Percentiles rank a stretch among this genome's conserved stretches.
Conservation (phyloP, 2,797 vertebrate species). For the Pseudochirops cupreus region DNA sequence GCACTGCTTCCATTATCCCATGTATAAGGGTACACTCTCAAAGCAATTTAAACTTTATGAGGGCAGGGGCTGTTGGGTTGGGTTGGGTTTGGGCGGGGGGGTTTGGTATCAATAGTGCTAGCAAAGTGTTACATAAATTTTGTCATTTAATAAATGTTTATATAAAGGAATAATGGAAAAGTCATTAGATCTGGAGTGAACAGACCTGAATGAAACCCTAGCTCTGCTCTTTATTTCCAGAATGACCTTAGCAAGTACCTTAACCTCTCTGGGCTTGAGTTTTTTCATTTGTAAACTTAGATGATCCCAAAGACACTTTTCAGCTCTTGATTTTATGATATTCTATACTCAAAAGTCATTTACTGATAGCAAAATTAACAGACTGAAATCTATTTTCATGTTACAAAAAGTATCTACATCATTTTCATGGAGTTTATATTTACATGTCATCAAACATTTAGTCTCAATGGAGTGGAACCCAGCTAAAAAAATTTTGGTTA, state of each 20-base stretch:
- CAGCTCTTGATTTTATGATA: not conserved
- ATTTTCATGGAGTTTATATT: constrained; percentile 22
- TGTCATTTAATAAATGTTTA: not conserved
- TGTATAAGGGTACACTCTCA: not conserved
- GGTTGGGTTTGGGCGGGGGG: too few relatives aligned
- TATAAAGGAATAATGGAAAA: not conserved
- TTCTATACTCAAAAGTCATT: constrained; percentile 30
- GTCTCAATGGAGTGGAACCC: constrained; percentile 18
- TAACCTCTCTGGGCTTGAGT: not conserved
- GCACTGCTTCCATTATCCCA: not conserved
- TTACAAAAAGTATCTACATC: not conserved
- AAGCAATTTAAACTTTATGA: not conserved
- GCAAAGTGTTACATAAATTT: not conserved
- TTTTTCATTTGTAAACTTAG: not conserved
- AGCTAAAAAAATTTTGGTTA: constrained; percentile 22
- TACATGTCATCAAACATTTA: constrained; percentile 18
- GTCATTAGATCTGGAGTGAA: not conserved
- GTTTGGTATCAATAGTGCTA: not conserved
- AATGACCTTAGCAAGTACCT: not conserved
- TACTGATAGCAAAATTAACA: constrained; percentile 12
- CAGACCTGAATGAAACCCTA: not conserved
- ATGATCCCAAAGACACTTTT: not conserved
- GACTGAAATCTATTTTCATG: constrained; percentile 1
- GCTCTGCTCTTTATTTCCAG: not conserved
- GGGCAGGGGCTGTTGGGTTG: not conserved